Percentiles rank a stretch among this genome's conserved stretches.
Conservation (phyloP, 2,888 invertebrate species). For the Panorpa germanica region DNA sequence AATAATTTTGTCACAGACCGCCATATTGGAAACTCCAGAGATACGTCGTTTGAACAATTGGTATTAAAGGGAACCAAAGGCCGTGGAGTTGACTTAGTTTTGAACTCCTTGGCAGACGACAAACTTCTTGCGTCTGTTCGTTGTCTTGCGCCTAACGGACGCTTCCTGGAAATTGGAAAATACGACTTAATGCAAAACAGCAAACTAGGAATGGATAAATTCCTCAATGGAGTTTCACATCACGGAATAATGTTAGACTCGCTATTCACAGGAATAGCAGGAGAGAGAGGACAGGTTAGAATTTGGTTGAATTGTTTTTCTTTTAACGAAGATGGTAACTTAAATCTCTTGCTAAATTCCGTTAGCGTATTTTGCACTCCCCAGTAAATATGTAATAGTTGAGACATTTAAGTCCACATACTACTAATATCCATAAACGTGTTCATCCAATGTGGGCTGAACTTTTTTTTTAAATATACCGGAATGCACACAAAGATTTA, state of each 20-base stretch:
- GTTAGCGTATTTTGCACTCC: no score
- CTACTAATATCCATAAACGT: no score
- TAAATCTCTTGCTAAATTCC: no score
- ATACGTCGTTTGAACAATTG: constrained; percentile 64
- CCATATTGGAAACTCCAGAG: constrained; percentile 66
- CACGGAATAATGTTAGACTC: constrained; percentile 85
- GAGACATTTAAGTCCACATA: no score
- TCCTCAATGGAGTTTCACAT: constrained; percentile 80
- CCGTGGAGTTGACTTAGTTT: constrained; percentile 62
- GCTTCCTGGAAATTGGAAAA: constrained; percentile 90
- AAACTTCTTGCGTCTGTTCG: constrained; percentile 69
- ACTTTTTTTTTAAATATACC: no score
- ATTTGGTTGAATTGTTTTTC: no score
- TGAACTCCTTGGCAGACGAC: constrained; percentile 77
- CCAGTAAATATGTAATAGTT: no score
- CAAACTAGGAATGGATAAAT: constrained; percentile 73
- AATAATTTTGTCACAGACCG: no score
- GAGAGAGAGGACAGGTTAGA: constrained; percentile 52
- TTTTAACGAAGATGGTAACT: no score
- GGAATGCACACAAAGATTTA: no score
- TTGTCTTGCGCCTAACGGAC: constrained; percentile 68
- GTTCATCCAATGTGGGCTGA: no score
- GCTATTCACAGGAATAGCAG: constrained; percentile 44
- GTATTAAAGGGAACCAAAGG: constrained; percentile 56
- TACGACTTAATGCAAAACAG: constrained; percentile 76